Evolutionary conservation across 1,140 invertebrate species (phyloP).

Genomic region (Acromyrmex charruanus): DNA sequence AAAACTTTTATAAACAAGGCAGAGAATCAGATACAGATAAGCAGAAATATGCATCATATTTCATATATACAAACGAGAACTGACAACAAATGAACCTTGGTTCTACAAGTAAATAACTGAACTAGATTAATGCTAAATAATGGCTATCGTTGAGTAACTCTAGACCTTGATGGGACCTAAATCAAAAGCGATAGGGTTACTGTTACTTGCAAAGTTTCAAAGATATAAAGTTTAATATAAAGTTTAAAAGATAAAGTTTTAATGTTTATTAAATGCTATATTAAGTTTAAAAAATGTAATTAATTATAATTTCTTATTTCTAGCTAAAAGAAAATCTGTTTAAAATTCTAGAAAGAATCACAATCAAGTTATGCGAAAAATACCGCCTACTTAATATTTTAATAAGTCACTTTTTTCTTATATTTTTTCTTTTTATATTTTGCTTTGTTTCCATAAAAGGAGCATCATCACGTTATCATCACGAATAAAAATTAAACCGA

Average conservation of each 20-base stretch:
- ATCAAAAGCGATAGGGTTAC: not conserved
- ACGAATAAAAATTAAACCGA: not conserved
- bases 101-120: slow-evolving; percentile 27
- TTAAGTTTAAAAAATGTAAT: not conserved
- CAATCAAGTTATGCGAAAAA: not conserved
- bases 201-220: slow-evolving; percentile 21
- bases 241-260: not conserved
- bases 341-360: not conserved
- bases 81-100: not conserved
- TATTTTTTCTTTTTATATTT: not conserved
- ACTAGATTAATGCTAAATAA: slow-evolving; percentile 41
- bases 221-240: not conserved
- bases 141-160: not conserved
- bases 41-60: not conserved
- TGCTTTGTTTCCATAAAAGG: not conserved
- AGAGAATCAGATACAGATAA: not conserved
- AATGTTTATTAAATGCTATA: not conserved
- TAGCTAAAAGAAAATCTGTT: not conserved
- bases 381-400: not conserved
- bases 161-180: slow-evolving; percentile 7
- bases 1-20: not conserved
- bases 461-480: not conserved
- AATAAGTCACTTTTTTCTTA: not conserved
- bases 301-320: not conserved
- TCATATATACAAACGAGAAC: not conserved